phyloP scores from a whole-genome alignment of 1,140 invertebrate species.

The Drosophila sechellia region DNA sequence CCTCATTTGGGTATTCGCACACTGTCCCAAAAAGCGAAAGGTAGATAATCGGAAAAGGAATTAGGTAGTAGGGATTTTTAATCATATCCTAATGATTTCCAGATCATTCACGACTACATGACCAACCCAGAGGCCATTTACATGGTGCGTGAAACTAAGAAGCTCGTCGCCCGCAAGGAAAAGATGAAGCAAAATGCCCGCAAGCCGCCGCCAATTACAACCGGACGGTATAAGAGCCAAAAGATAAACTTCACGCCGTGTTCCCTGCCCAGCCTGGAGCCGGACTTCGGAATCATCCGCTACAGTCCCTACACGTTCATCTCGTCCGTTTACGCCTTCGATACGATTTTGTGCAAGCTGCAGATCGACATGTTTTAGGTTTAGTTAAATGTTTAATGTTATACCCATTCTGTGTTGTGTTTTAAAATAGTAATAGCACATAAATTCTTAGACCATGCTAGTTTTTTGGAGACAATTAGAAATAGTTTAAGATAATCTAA shows the following conservation, averaged over 20 bases:
- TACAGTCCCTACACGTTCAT: conserved; percentile 77
- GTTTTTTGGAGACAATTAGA: conserved; percentile 3
- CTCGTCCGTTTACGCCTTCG: conserved; percentile 83
- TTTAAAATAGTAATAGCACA: conserved; percentile 9
- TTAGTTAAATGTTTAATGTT: conserved; percentile 41
- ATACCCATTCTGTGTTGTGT: conserved; percentile 41
- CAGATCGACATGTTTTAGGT: conserved; percentile 63
- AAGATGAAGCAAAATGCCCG: conserved; percentile 82
- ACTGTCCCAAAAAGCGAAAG: conserved; percentile 85
- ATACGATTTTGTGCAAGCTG: conserved; percentile 72
- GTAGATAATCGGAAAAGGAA: conserved; percentile 63
- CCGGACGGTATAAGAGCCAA: conserved; percentile 33
- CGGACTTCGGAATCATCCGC: conserved; percentile 79
- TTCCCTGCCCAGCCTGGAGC: conserved; percentile 71
- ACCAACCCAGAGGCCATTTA: conserved; percentile 78
- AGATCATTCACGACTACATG: conserved; percentile 83
- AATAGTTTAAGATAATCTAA: neutral
- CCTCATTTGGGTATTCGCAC: conserved; percentile 88
- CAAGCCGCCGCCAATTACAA: conserved; percentile 33
- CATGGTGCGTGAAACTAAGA: conserved; percentile 81
- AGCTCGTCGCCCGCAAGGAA: conserved; percentile 81
- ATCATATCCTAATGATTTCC: neutral
- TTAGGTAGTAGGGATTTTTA: neutral
- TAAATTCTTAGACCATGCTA: conserved; percentile 17
- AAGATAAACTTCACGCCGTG: conserved; percentile 49